phyloP scores from a whole-genome alignment of 2,797 vertebrate species.

The Muraenolepis orangiensis region DNA sequence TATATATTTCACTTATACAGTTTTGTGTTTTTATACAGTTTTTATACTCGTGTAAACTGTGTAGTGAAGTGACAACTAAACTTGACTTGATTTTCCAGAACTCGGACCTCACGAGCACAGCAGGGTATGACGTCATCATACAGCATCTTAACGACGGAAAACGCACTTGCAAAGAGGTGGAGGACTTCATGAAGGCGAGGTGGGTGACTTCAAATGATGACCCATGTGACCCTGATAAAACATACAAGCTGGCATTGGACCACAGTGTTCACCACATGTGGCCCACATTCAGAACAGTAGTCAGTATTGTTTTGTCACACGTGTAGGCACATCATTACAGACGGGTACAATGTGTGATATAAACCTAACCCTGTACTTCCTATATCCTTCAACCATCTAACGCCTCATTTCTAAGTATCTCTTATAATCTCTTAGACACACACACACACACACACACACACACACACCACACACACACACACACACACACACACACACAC shows the following conservation, averaged over 20 bases:
- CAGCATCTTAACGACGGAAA: slow-evolving; percentile 89
- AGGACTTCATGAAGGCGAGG: slow-evolving; percentile 96
- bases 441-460: neutral
- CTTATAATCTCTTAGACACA: neutral
- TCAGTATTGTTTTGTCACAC: neutral
- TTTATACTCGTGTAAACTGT: too few species aligned
- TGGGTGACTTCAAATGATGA: slow-evolving; percentile 42
- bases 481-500: neutral
- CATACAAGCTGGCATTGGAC: neutral
- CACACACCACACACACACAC: neutral
- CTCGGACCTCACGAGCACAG: slow-evolving; percentile 80
- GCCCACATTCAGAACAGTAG: neutral
- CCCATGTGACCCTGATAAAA: neutral
- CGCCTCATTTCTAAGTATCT: neutral
- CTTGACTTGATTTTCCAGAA: too few species aligned
- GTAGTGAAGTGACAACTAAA: too few species aligned
- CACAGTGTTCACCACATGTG: too few species aligned
- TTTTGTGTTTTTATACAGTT: too few species aligned
- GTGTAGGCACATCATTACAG: neutral
- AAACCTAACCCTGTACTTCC: too few species aligned
- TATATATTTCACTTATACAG: too few species aligned
- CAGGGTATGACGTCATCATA: slow-evolving; percentile 85
- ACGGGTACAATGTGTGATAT: too few species aligned
- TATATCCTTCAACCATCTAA: neutral
- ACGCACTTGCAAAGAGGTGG: slow-evolving; percentile 94